Evolutionary conservation across 2,797 vertebrate species (phyloP).

Genomic region (Lepilemur septentrionalis): DNA sequence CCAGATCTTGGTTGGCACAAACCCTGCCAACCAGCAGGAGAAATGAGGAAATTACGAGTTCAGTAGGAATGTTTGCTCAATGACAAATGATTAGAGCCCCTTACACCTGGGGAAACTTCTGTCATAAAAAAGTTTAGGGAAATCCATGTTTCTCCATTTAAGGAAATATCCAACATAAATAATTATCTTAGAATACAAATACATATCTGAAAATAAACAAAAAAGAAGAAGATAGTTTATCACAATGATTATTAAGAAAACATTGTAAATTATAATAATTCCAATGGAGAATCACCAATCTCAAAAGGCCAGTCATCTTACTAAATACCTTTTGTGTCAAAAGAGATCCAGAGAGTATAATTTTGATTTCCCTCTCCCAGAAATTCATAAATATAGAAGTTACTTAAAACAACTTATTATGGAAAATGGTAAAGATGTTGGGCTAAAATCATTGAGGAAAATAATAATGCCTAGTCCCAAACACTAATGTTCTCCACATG

Average conservation of each 20-base stretch:
- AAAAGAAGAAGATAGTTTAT: neutral
- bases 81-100: neutral
- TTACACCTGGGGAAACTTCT: neutral
- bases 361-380: neutral
- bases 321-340: neutral
- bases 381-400: neutral
- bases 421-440: neutral
- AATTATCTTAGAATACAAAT: neutral
- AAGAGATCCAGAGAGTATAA: neutral
- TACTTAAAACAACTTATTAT: neutral
- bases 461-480: neutral
- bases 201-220: neutral
- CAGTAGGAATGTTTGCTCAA: neutral
- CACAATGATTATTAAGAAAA: neutral
- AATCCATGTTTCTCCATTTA: neutral
- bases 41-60: constrained; percentile 1
- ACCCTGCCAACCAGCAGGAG: neutral
- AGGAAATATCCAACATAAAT: neutral
- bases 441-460: neutral
- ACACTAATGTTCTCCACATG: neutral
- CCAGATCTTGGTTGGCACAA: neutral
- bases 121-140: neutral
- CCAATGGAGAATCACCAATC: neutral
- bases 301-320: neutral
- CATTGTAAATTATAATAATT: neutral